Evolutionary conservation across 2,113 vertebrate genomes (phyloP).

Genomic region (Phrynosoma blainvillii): DNA sequence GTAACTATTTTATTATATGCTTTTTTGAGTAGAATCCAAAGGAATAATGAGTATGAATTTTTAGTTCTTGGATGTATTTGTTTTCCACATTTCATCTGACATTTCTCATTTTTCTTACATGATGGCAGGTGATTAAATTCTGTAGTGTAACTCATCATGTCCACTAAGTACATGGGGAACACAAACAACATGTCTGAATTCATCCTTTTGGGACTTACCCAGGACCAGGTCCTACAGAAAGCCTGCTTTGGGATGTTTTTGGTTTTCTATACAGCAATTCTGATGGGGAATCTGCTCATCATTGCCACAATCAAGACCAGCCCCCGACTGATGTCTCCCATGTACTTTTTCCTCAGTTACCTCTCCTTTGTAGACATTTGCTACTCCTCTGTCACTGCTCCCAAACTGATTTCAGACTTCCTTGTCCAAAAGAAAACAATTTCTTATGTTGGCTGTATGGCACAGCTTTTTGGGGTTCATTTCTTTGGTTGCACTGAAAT

Average conservation of each 20-base stretch:
- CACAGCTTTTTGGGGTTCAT: conserved; percentile 60
- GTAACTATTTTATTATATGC: neutral
- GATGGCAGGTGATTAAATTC: neutral
- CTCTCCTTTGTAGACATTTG: conserved; percentile 66
- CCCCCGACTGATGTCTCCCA: conserved; percentile 54
- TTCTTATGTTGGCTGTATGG: conserved; percentile 59
- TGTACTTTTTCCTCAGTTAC: conserved; percentile 68
- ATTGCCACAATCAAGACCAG: conserved; percentile 49
- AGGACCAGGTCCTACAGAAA: conserved; percentile 23
- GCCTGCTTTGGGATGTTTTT: conserved; percentile 47
- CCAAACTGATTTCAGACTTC: conserved; percentile 64
- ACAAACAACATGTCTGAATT: conserved; percentile 50
- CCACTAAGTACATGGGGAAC: neutral
- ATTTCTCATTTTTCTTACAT: neutral
- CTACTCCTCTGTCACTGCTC: conserved; percentile 62
- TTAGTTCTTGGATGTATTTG: neutral
- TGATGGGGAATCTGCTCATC: conserved; percentile 52
- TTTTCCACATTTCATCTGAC: too few relatives aligned
- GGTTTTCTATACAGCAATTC: conserved; percentile 18
- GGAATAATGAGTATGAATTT: neutral
- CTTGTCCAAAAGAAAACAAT: conserved; percentile 48
- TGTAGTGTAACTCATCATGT: neutral
- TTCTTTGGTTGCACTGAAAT: conserved; percentile 67
- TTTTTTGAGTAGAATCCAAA: neutral
- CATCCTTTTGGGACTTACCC: conserved; percentile 53